These are phyloP conservation scores for Phenganax stokvisi DNA, from an alignment of 92 coral and sea anemone genomes.

Conservation along the genomic window DNA sequence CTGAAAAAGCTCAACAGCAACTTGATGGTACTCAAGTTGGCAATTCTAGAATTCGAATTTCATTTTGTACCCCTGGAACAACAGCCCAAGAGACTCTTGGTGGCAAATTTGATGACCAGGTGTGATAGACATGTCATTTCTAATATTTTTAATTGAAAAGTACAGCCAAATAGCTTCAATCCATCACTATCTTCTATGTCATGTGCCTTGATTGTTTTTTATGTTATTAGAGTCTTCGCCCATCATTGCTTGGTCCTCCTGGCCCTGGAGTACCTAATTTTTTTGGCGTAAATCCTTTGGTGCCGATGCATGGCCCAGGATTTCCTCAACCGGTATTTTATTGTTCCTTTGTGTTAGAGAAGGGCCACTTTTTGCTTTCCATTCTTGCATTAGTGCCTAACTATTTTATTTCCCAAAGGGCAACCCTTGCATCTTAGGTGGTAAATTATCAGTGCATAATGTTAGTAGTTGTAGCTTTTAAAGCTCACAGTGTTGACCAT, in stretches of 20 bases:
- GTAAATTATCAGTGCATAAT: no score
- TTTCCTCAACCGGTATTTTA: constrained; percentile 16
- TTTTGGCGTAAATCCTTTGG: neutral
- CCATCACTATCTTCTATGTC: neutral
- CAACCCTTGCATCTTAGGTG: no score
- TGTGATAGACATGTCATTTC: neutral
- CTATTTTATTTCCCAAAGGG: no score
- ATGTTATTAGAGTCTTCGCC: neutral
- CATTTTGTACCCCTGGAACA: constrained; percentile 92
- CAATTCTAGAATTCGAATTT: constrained; percentile 66
- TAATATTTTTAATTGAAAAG: neutral
- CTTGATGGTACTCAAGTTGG: constrained; percentile 69
- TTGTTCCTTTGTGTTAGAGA: neutral
- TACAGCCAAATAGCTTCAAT: neutral
- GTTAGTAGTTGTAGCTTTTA: no score
- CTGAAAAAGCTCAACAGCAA: constrained; percentile 74
- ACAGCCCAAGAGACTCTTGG: constrained; percentile 63
- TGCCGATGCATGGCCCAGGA: neutral
- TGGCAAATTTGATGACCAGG: constrained; percentile 38
- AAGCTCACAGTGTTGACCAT: no score
- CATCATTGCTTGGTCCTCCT: constrained; percentile 16
- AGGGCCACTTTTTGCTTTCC: neutral
- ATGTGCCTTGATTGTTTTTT: neutral
- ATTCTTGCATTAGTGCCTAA: no score
- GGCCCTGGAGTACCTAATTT: constrained; percentile 18